A percentile compares a stretch with the other conserved stretches of the same genome.
Conservation (phyloP, 2,888 invertebrate genomes). For the Metopia argyrocephala region DNA sequence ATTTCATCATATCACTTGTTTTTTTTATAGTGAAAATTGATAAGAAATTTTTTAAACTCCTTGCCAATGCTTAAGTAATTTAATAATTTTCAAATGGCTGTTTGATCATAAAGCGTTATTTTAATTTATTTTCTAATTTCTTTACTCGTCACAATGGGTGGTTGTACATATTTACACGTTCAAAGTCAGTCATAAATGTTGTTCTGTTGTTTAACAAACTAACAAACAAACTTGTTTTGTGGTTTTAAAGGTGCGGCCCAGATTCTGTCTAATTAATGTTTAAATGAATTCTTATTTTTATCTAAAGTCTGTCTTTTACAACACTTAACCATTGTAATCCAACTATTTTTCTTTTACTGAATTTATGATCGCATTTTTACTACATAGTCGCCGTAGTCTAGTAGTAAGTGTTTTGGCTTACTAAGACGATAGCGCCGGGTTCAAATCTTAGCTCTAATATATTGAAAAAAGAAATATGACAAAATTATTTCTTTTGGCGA, state of each 20-base stretch:
- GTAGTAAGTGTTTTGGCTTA: too few species aligned
- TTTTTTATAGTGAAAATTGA: too few species aligned
- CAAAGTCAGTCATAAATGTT: constrained; percentile 9
- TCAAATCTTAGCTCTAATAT: too few species aligned
- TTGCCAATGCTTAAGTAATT: background rate
- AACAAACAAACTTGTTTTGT: constrained; percentile 31
- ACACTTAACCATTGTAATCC: too few species aligned
- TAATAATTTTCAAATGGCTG: constrained; percentile 33
- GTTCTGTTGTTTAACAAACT: background rate
- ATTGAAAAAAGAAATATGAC: too few species aligned
- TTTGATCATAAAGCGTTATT: constrained; percentile 25
- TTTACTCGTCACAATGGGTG: constrained; percentile 15
- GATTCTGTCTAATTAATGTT: background rate
- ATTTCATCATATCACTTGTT: too few species aligned
- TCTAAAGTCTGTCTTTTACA: too few species aligned
- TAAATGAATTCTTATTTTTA: background rate
- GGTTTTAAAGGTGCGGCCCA: constrained; percentile 15
- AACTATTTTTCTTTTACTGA: background rate
- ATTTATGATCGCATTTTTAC: too few species aligned
- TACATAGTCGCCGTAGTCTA: too few species aligned
- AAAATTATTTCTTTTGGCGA: too few species aligned
- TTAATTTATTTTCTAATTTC: constrained; percentile 26
- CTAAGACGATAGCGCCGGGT: too few species aligned
- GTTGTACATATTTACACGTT: constrained; percentile 33
- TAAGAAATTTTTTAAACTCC: constrained; percentile 11